Percentiles rank a stretch among this genome's conserved stretches.
Conservation (phyloP, 2,888 invertebrate species). For the Drosophila histrio region DNA sequence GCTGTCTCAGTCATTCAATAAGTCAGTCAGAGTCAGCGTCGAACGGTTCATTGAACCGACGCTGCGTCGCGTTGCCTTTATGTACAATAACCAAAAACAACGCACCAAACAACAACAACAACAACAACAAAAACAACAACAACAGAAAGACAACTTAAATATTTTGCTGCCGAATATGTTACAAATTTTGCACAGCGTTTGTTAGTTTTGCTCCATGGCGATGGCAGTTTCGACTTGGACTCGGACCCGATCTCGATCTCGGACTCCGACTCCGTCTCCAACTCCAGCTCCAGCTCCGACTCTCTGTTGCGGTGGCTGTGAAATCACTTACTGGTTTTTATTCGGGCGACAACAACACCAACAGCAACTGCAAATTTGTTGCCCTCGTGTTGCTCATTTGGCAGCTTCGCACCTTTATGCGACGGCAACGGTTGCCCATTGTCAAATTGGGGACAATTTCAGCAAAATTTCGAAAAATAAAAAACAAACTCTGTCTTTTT, state of each 20-base stretch:
- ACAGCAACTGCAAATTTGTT: conserved; percentile 74
- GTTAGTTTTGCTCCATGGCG: conserved; percentile 64
- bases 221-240: conserved; percentile 30
- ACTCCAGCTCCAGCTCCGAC: conserved; percentile 6
- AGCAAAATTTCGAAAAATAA: conserved; percentile 25
- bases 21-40: conserved; percentile 72
- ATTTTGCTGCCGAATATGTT: conserved; percentile 77
- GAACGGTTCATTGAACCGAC: conserved; percentile 70
- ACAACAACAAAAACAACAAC: conserved; percentile 25
- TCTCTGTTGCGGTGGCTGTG: conserved; percentile 47
- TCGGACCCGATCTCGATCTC: conserved; percentile 10
- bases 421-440: conserved; percentile 48
- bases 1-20: conserved; percentile 74
- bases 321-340: conserved; percentile 81
- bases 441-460: conserved; percentile 61
- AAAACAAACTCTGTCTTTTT: not conserved
- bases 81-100: conserved; percentile 65
- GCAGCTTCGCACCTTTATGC: conserved; percentile 74
- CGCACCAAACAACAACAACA: conserved; percentile 46
- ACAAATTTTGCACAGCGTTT: conserved; percentile 71
- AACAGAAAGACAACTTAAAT: conserved; percentile 63
- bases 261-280: not conserved
- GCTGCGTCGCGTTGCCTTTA: conserved; percentile 64
- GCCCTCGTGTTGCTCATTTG: conserved; percentile 79
- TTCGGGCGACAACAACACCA: conserved; percentile 42